Base-by-base conservation (phyloP, 2,888 invertebrate species). In the Liposcelis brunnea region DNA sequence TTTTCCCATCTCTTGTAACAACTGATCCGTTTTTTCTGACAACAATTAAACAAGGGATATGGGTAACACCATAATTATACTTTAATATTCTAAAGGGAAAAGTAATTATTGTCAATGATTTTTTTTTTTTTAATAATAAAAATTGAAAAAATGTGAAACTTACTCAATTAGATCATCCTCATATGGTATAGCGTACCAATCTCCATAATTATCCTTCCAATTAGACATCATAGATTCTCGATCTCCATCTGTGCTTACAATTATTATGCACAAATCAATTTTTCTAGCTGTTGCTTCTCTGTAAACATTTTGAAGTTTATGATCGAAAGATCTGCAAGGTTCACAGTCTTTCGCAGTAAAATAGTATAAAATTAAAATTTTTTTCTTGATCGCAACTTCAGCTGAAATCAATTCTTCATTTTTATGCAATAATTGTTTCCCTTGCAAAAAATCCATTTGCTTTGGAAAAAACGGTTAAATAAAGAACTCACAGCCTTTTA, bases 281-380 rank as follows among this genome's bases (percentile, higher is more conserved):
- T 37, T 35, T 38, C 12, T 16, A n/a, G 15, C 14, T 31, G 8
- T 10, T 2, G 43, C 43, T 10, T 12, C 32, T 34, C 31, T 37
- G 15, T 45, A 26, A 12, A 45, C n/a, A 12, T 35, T n/a, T 45
- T 31, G n/a, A 6, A 45, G 38, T 37, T 45, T 45, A 8, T n/a
- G 12, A 18, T 38, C 11, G 10, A 45, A 45, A 8, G n/a, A 8
- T 8, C 12, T 10, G 18, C 38, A n/a, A 16, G 26, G 14, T 2
- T 14, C 12, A 14, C 19, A 37, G 38, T 40, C 32, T 12, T 37
- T 38, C 5, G 45, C 45, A 5, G 37, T 31, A 32, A 38, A 45
- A 31, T 45, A 45, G 26, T 45, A 45, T 5, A 35, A 15, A 45
- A 45, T 16, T 10, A 45, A 6, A 6, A 14, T 43, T 12, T 12